Conservation (phyloP, 2,888 invertebrate species). For the Ditula angustiorana region DNA sequence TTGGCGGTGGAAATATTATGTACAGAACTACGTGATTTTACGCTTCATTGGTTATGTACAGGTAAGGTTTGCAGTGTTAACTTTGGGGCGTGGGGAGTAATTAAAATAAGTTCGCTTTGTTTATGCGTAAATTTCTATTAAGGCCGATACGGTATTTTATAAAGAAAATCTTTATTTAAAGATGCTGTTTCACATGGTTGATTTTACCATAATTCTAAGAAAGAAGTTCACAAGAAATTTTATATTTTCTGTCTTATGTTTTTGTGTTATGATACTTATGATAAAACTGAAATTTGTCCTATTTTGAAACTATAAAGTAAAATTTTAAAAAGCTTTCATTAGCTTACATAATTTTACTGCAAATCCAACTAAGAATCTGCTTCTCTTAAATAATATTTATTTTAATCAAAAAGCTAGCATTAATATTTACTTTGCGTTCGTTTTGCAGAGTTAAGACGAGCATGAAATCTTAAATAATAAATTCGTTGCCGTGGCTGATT, state of each 20-base stretch:
- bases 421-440: slow-evolving; percentile 23
- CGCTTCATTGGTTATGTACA: background rate
- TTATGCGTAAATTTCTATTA: too few relatives aligned
- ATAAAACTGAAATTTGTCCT: too few relatives aligned
- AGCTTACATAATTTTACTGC: too few relatives aligned
- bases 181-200: too few relatives aligned
- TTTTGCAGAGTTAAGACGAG: slow-evolving; percentile 14
- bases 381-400: slow-evolving; percentile 6
- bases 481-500: slow-evolving; percentile 26
- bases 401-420: slow-evolving; percentile 17
- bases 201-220: too few relatives aligned
- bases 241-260: too few relatives aligned
- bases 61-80: background rate
- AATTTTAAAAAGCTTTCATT: background rate
- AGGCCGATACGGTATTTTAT: too few relatives aligned
- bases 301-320: too few relatives aligned
- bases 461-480: slow-evolving; percentile 32
- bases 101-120: too few relatives aligned
- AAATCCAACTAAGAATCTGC: too few relatives aligned
- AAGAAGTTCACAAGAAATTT: background rate
- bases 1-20: slow-evolving; percentile 19
- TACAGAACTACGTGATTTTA: slow-evolving; percentile 6
- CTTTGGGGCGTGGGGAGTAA: background rate
- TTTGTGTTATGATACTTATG: too few relatives aligned
- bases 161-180: too few relatives aligned